Evolutionary conservation across 2,888 invertebrate genomes (phyloP), one percentile per base, ranked within the genome.

Genomic region (Blastobasis lacticolella): DNA sequence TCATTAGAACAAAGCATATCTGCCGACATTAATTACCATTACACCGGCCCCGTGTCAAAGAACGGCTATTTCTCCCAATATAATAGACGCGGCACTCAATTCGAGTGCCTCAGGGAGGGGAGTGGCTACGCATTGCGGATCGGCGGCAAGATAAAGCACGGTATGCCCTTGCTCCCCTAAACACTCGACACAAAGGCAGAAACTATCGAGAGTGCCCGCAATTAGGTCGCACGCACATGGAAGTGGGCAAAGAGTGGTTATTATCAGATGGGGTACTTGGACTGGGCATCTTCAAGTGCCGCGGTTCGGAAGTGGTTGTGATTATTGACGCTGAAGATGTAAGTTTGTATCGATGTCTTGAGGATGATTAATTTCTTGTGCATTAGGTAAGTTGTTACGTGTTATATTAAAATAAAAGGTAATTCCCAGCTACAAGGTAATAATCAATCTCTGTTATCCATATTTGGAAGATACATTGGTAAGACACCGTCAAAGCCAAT

Each of bases 161-260:
- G 48, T 36, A 8, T 44, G 47, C 38, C 49, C 40, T 45, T 44
- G 38, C 45, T 37, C 38, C 44, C 51, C 42, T 44, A 41, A 49
- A 47, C 52, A 49, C 54, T 49, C 48, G 10, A 10, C 50, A 52
- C 50, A 52, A 49, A 46, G 51, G 49, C 44, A 50, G 48, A 49
- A 51, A 56, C 53, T 56, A 51, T 56, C 45, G 53, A 56, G 53
- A 56, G 48, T 7, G 53, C 4, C 38, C 48, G 43, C 49, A 56
- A 56, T 56, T 53, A 52, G 53, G 56, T 56, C 56, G 49, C 45
- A 45, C 45, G 45, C 48, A 48, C 51, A 42, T 4, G 7, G 23
- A 5, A 5, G 46, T 8, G 42, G 42, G 9, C 42, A 42, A 8
- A 8, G 42, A 42, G 42, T 42, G 10, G 23, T 23, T 23, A 23